Percentiles rank a stretch among this genome's conserved stretches.
Evolutionary conservation across 2,888 invertebrate species (phyloP).

Genomic region (Phragmatobia fuliginosa): DNA sequence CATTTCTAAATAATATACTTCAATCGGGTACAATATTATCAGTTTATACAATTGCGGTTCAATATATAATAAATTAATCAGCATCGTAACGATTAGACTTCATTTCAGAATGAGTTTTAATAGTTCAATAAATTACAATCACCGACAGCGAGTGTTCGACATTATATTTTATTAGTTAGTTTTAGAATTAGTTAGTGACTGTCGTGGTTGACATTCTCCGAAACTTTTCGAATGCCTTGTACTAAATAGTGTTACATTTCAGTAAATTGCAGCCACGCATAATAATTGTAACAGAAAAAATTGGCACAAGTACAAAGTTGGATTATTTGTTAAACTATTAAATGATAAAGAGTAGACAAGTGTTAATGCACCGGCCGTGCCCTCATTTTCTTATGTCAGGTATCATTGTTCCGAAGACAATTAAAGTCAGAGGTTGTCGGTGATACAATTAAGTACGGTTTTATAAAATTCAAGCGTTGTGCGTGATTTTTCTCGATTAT

Average conservation of each 20-base stretch:
- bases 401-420: conserved; percentile 53
- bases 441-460: conserved; percentile 32
- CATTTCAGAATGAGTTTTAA: not conserved
- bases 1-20: no score
- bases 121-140: not conserved
- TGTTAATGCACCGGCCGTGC: conserved; percentile 47
- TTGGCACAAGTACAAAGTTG: conserved; percentile 52
- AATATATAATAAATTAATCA: no score
- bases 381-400: conserved; percentile 32
- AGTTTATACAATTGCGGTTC: no score
- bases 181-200: no score
- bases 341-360: conserved; percentile 29
- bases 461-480: conserved; percentile 44
- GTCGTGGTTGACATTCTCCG: conserved; percentile 16
- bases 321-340: conserved; percentile 28
- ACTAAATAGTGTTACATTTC: conserved; percentile 1
- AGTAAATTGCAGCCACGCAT: conserved; percentile 24
- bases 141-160: not conserved
- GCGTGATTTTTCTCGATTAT: conserved; percentile 40
- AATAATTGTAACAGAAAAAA: conserved; percentile 48
- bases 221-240: conserved; percentile 17
- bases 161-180: not conserved
- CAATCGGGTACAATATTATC: no score
- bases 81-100: not conserved
- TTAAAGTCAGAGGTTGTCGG: conserved; percentile 54